Conservation (phyloP, 2,113 vertebrate genomes). For the Crotalus helleri region DNA sequence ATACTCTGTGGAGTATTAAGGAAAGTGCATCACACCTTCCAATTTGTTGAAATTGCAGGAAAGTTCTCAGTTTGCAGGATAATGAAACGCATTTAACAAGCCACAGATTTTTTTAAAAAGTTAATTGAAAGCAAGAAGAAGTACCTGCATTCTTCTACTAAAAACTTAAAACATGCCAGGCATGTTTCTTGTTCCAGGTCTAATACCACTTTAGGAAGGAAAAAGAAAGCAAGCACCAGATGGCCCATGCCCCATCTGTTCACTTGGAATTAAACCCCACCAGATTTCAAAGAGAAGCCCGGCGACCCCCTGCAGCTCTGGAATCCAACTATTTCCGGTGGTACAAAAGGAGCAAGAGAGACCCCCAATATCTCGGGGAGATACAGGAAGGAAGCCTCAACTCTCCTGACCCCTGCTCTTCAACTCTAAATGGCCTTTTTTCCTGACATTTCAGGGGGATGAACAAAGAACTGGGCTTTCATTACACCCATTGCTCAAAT, state of each 20-base stretch:
- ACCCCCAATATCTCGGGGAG: neutral
- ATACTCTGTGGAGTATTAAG: neutral
- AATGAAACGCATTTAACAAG: rapidly evolving
- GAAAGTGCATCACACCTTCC: neutral
- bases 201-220: no score
- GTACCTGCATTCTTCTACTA: neutral
- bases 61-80: neutral
- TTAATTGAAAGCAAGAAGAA: neutral
- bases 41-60: neutral
- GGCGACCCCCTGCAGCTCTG: neutral
- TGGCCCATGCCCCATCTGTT: neutral
- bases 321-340: neutral
- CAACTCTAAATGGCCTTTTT: neutral
- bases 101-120: rapidly evolving
- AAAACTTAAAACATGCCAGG: neutral
- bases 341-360: neutral
- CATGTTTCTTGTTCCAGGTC: neutral
- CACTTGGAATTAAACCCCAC: neutral
- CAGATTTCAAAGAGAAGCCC: neutral
- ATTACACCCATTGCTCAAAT: no score
- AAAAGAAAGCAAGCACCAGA: neutral
- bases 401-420: no score
- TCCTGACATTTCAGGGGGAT: neutral
- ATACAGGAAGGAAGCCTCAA: neutral
- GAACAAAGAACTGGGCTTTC: neutral